These are phyloP conservation scores for Leiothrix lutea DNA, from an alignment of 2,113 vertebrate genomes.

Conservation along the genomic window DNA sequence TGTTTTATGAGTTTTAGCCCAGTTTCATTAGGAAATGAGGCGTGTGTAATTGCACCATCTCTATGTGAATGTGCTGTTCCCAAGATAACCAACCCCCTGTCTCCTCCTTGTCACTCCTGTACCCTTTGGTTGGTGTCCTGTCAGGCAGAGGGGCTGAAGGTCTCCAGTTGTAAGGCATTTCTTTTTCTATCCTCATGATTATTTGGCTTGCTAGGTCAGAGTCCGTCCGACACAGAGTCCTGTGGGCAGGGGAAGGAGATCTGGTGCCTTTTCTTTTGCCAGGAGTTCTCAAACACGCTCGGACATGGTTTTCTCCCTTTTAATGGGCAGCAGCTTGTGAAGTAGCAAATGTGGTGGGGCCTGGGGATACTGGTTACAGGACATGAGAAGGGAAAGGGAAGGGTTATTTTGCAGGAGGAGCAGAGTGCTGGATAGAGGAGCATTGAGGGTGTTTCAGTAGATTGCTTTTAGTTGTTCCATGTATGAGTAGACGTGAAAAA, in stretches of 20 bases:
- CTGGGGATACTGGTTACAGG: not conserved
- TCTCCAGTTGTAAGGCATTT: fast-evolving
- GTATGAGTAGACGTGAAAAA: not conserved
- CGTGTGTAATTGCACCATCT: not conserved
- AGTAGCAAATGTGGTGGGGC: fast-evolving
- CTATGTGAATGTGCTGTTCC: not conserved
- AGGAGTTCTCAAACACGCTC: fast-evolving
- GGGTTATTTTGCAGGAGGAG: not conserved
- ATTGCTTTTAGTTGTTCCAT: not conserved
- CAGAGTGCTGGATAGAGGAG: not conserved
- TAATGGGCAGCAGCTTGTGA: not conserved
- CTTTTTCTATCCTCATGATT: fast-evolving
- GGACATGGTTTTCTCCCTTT: fast-evolving
- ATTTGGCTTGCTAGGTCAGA: not conserved
- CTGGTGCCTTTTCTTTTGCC: not conserved
- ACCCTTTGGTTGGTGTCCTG: not conserved
- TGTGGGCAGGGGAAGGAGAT: not conserved
- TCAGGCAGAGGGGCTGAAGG: not conserved
- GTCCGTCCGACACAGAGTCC: not conserved
- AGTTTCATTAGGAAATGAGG: not conserved
- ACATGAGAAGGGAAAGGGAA: fast-evolving
- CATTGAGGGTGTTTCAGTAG: not conserved
- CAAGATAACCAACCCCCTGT: not conserved
- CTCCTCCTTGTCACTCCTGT: not conserved
- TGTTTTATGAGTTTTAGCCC: slow-evolving; percentile 8